Conservation (phyloP, 2,888 invertebrate species). For the Mesopsocus fuscifrons region DNA sequence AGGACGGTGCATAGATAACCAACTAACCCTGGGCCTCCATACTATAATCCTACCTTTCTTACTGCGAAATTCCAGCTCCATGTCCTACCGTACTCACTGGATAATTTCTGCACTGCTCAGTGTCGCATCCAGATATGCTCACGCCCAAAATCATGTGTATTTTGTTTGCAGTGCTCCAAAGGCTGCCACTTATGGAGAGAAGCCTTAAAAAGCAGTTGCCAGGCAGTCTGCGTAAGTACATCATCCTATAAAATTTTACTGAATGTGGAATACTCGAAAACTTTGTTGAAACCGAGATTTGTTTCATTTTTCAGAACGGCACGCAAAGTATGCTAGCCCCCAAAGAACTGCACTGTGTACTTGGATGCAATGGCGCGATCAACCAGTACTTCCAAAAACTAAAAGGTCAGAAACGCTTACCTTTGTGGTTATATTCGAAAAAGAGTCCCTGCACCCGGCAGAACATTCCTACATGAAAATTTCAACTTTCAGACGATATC, state of each 20-base stretch:
- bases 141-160: too few species aligned
- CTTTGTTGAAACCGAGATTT: too few species aligned
- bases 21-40: too few species aligned
- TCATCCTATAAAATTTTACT: not conserved
- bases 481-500: conserved; percentile 38
- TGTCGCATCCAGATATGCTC: too few species aligned
- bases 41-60: too few species aligned
- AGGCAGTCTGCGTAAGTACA: conserved; percentile 63
- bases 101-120: too few species aligned
- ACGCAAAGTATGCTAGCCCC: conserved; percentile 45
- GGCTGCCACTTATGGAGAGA: conserved; percentile 64
- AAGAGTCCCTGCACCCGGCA: too few species aligned
- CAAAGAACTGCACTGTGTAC: conserved; percentile 54
- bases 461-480: conserved; percentile 51
- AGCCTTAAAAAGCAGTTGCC: conserved; percentile 56
- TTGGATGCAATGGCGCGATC: conserved; percentile 66
- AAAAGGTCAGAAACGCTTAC: conserved; percentile 44
- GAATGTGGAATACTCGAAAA: not conserved
- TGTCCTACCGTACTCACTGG: too few species aligned
- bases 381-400: conserved; percentile 52
- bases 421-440: too few species aligned
- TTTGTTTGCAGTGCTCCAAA: conserved; percentile 49
- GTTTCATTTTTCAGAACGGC: conserved; percentile 53
- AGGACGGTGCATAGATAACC: too few species aligned
- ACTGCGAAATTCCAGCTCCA: too few species aligned